A percentile compares a stretch with the other conserved stretches of the same genome.
Evolutionary conservation across 2,888 invertebrate species (phyloP).

Genomic region (Galeruca laticollis): DNA sequence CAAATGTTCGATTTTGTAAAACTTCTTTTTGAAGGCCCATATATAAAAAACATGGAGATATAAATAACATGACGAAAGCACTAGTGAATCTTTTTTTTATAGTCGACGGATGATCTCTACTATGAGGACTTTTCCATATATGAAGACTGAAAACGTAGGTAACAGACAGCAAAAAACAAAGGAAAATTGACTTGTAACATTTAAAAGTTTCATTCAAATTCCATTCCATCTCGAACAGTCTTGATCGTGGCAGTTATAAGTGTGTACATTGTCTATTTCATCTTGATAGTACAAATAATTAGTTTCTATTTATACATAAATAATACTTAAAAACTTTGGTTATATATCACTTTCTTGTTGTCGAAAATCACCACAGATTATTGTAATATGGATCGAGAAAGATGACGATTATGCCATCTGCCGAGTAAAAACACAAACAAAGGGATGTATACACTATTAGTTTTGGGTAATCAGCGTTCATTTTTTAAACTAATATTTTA

Average conservation of each 20-base stretch:
- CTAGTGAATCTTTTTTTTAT: conserved; percentile 90
- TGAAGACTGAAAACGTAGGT: conserved; percentile 90
- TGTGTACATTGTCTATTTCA: conserved; percentile 9
- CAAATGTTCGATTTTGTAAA: conserved; percentile 73
- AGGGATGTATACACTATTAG: too few relatives aligned
- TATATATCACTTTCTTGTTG: neutral
- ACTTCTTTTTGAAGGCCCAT: conserved; percentile 76
- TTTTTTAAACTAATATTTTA: too few relatives aligned
- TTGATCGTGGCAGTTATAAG: conserved; percentile 20
- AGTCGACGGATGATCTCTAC: conserved; percentile 89
- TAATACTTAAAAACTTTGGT: neutral
- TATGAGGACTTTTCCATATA: conserved; percentile 83
- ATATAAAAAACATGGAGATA: conserved; percentile 84
- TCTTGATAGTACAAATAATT: neutral
- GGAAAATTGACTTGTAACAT: conserved; percentile 75
- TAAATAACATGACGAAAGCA: conserved; percentile 82
- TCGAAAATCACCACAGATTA: neutral
- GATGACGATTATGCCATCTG: too few relatives aligned
- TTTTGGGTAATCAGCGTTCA: too few relatives aligned
- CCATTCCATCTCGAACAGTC: conserved; percentile 55
- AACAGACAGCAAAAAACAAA: conserved; percentile 82
- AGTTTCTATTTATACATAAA: neutral
- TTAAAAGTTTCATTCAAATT: conserved; percentile 62
- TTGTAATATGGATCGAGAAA: too few relatives aligned
- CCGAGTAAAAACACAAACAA: too few relatives aligned